Evolutionary conservation across 2,797 vertebrate species (phyloP), one percentile per base, ranked within the genome.

Genomic region (Hephaestus fuliginosus): DNA sequence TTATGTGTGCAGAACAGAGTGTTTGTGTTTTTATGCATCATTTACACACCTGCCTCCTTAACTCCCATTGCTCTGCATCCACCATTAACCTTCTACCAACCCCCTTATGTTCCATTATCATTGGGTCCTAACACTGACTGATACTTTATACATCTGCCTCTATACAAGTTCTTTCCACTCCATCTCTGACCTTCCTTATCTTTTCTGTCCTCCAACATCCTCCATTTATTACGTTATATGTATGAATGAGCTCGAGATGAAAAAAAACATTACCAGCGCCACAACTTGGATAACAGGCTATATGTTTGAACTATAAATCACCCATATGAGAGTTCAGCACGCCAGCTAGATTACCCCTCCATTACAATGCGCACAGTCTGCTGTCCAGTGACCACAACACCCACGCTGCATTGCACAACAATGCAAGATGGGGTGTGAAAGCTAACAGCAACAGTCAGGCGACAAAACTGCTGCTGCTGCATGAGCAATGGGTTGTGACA

Each of bases 381-480:
- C 75, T 84, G 76, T 78, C 72, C 68, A 68, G 49, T 68, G 79
- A 90, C 84, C 83, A 70, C 86, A 77, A 85, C 91, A 33, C 92
- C 88, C 92, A 93, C 87, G 55, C n/a, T 48, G 74, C 83, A 83
- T 79, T 88, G 78, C 85, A 86, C 87, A 89, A 84, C 64, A 83
- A 82, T 71, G 58, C 87, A 90, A 88, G 88, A 88, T 88, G 86
- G 78, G 65, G 78, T 93, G 93, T 82, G 86, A 93, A 93, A 90
- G 82, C 74, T 74, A 63, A 78, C 81, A 46, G 79, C 72, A 14
- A 79, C 51, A 72, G 75, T 70, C 75, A 73, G 84, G 70, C 62
- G 11, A 44, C 80, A 79, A 76, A 73, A 84, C 51, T 67, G 65
- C 77, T 64, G 76, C 76, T 73, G 72, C 48, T 43, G 67, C 25